phyloP scores from a whole-genome alignment of 2,888 invertebrate species.

The Sminthurinus aureus region DNA sequence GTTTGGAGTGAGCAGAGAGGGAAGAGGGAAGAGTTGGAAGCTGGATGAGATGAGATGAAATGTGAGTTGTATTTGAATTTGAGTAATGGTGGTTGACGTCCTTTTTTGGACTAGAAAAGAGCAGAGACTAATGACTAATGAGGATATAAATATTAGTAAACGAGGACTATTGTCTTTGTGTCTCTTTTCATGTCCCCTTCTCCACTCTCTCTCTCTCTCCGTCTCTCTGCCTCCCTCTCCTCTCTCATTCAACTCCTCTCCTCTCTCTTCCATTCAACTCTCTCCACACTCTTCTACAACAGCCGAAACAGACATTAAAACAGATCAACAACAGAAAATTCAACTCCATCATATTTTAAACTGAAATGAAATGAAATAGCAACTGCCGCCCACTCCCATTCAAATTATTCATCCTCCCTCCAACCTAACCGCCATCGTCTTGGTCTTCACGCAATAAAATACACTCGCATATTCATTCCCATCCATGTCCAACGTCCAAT shows the following conservation, averaged over 20 bases:
- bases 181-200: conserved; percentile 40
- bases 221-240: background rate
- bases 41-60: conserved; percentile 51
- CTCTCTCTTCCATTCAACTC: conserved; percentile 8
- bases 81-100: conserved; percentile 29
- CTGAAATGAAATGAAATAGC: background rate
- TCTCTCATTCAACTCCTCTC: background rate
- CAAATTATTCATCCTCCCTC: too few species aligned
- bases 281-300: background rate
- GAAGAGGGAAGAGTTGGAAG: conserved; percentile 26
- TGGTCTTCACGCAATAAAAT: too few species aligned
- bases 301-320: conserved; percentile 12
- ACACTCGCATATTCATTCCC: background rate
- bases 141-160: conserved; percentile 59
- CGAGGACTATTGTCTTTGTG: conserved; percentile 44
- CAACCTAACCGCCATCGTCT: too few species aligned
- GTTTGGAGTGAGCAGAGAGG: background rate
- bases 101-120: conserved; percentile 38
- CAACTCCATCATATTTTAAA: background rate
- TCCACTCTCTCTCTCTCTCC: background rate
- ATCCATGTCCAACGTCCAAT: background rate
- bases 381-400: too few species aligned
- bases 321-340: conserved; percentile 26
- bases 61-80: conserved; percentile 47
- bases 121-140: conserved; percentile 58